A percentile compares a stretch with the other conserved stretches of the same genome.
phyloP scores from a whole-genome alignment of 2,888 invertebrate genomes.

The Zygaena filipendulae region DNA sequence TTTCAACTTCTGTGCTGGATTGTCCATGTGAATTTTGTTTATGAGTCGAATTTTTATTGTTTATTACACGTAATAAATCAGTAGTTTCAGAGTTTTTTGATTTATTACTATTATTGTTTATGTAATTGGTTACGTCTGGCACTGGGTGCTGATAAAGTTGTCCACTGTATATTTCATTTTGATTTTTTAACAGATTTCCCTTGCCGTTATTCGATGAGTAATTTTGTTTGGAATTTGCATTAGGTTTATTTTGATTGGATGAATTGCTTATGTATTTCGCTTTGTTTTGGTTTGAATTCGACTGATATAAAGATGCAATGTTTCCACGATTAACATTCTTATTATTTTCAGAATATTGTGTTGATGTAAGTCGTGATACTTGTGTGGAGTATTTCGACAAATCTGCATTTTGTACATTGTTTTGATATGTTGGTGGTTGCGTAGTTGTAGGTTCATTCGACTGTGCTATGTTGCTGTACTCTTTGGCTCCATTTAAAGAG shows the following conservation, averaged over 20 bases:
- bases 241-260: conserved; percentile 21
- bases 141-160: conserved; percentile 53
- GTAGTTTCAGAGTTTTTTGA: not conserved
- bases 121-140: conserved; percentile 46
- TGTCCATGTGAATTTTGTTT: conserved; percentile 21
- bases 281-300: conserved; percentile 12
- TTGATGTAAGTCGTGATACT: conserved; percentile 47
- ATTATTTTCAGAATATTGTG: conserved; percentile 33
- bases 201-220: conserved; percentile 3
- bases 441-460: conserved; percentile 28
- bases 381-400: conserved; percentile 36
- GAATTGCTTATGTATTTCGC: conserved; percentile 18
- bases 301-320: conserved; percentile 18
- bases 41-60: too few relatives aligned
- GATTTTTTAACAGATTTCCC: conserved; percentile 21
- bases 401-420: conserved; percentile 28
- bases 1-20: conserved; percentile 32
- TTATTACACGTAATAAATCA: not conserved
- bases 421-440: conserved; percentile 25
- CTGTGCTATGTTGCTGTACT: conserved; percentile 44
- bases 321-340: conserved; percentile 22
- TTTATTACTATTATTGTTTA: conserved; percentile 22
- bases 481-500: conserved; percentile 52
- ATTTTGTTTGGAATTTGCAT: conserved; percentile 5
- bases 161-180: conserved; percentile 47